Evolutionary conservation across 2,888 invertebrate genomes (phyloP).

Genomic region (Cephus runcator): DNA sequence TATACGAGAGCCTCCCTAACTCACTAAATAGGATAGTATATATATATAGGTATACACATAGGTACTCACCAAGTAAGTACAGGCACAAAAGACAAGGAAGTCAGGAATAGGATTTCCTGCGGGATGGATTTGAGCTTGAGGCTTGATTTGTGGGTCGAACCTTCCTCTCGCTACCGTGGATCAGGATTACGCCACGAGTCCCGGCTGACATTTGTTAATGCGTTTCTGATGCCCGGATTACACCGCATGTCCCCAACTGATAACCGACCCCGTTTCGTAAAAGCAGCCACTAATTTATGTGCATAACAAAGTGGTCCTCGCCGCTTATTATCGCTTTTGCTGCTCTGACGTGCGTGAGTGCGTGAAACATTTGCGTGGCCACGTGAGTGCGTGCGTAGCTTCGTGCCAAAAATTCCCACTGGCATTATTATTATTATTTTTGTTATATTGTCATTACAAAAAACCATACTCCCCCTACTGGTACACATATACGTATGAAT

Average conservation of each 20-base stretch:
- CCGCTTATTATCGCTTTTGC: constrained; percentile 17
- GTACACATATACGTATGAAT: background rate
- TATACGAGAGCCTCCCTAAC: background rate
- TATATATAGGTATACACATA: background rate
- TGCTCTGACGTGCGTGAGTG: background rate
- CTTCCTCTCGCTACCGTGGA: constrained; percentile 31
- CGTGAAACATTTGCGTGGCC: background rate
- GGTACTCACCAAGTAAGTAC: background rate
- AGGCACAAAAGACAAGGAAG: background rate
- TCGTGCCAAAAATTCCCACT: background rate
- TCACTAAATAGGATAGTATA: background rate
- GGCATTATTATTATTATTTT: background rate
- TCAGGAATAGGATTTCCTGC: background rate
- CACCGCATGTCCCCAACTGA: constrained; percentile 43
- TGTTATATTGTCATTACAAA: background rate
- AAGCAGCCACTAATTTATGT: constrained; percentile 49
- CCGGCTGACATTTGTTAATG: constrained; percentile 54
- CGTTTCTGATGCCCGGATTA: constrained; percentile 58
- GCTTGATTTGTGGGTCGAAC: constrained; percentile 46
- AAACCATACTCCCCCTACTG: background rate
- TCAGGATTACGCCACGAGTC: constrained; percentile 36
- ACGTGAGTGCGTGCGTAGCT: background rate
- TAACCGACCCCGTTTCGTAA: constrained; percentile 38
- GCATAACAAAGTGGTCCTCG: constrained; percentile 36
- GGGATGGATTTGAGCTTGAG: constrained; percentile 24